These are phyloP conservation scores for Pangasianodon hypophthalmus DNA, from an alignment of 2,113 vertebrate species.

Conservation along the genomic window DNA sequence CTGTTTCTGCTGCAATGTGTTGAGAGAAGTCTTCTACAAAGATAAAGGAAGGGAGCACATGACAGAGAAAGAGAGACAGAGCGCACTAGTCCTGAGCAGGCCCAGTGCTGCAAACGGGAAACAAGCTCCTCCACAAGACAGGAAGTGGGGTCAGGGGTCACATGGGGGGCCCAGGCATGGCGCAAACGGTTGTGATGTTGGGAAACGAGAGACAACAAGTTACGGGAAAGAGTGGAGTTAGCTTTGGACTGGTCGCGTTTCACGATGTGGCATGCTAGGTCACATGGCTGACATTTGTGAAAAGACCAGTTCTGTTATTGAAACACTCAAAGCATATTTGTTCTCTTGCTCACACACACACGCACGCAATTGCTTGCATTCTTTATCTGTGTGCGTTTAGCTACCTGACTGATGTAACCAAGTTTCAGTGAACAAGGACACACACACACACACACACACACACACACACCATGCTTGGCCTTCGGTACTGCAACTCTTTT, in stretches of 20 bases:
- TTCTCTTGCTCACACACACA: neutral
- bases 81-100: neutral
- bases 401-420: neutral
- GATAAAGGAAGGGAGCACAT: neutral
- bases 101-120: constrained; percentile 64
- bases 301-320: neutral
- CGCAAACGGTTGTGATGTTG: constrained; percentile 43
- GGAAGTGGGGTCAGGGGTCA: constrained; percentile 57
- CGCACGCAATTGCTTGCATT: neutral
- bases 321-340: neutral
- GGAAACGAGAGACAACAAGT: constrained; percentile 52
- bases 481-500: neutral
- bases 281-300: neutral
- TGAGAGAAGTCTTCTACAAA: neutral
- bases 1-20: too few species aligned
- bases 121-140: constrained; percentile 52
- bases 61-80: neutral
- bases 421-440: neutral
- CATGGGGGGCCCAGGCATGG: constrained; percentile 41
- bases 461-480: constrained; percentile 3
- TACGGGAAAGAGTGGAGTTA: constrained; percentile 37
- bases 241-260: neutral
- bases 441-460: constrained; percentile 8
- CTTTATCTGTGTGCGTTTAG: neutral
- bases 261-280: neutral